Base-by-base conservation (phyloP, 2,888 invertebrate species). In the Dryomyza anilis region DNA sequence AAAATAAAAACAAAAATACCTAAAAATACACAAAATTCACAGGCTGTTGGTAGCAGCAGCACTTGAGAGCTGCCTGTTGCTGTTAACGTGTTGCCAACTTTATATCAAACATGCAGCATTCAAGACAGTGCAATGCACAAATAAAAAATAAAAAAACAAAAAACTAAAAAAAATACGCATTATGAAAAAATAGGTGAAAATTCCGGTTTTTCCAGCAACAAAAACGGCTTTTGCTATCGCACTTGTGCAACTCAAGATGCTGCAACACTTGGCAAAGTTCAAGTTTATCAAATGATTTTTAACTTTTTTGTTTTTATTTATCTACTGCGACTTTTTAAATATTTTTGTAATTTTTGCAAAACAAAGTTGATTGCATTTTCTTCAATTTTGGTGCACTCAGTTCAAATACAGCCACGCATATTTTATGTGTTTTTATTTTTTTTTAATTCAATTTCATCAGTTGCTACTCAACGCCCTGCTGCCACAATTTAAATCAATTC, bases 191-290 rank as follows among this genome's bases (percentile, higher is more conserved):
- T 55, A 36, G 55, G 36, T 55, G 55, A 55, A 55, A 55, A 36
- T 55, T 36, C 55, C 55, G 55, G 55, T 55, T 55, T 55, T 55
- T 55, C 36, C 23, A 33, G 55, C 23, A 23, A 50, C 25, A 25
- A 10, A 23, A 12, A 50, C 23, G 14, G 12, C 16, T 19, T 14
- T 25, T 48, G 48, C 1, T 19, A 23, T 14, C 23, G 14, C 5
- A 10, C 2, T 12, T 7, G 14, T n/a, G 27, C n/a, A n/a, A 25
- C 43, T 16, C n/a, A 25, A 50, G 23, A 50, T 12, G 50, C 12
- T 3, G 23, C 50, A 25, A 25, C 14, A n/a, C 4, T n/a, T 4
- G n/a, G 43, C 43, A 43, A 16, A 16, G 43, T 16, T 43, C 43
- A 43, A 43, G 43, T 43, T 16, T 16, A 43, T 2, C n/a, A 39